Conservation (phyloP, 2,888 invertebrate genomes). For the Phengaris arion region DNA sequence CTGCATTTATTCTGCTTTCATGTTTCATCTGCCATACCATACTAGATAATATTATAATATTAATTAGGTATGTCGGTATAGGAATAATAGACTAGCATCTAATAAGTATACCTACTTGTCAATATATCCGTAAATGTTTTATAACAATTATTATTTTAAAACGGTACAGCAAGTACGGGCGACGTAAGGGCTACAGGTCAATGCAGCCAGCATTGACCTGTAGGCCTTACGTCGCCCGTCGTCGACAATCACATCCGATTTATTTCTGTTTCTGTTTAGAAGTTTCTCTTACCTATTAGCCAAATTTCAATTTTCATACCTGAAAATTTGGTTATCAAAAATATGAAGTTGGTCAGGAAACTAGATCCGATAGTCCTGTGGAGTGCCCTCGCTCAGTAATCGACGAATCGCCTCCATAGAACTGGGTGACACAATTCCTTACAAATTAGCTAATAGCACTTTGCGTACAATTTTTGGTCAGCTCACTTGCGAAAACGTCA, state of each 20-base stretch:
- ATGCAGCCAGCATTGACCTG: too few relatives aligned
- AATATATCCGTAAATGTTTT: neutral
- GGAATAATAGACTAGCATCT: too few relatives aligned
- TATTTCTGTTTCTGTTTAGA: slow-evolving; percentile 35
- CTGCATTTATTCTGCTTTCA: too few relatives aligned
- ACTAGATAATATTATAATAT: too few relatives aligned
- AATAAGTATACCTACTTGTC: neutral
- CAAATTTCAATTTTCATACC: neutral
- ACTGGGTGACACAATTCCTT: slow-evolving; percentile 76
- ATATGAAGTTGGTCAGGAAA: slow-evolving; percentile 44
- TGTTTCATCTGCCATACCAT: too few relatives aligned
- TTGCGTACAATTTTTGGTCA: slow-evolving; percentile 44
- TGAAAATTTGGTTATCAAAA: neutral
- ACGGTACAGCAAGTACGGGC: slow-evolving; percentile 32
- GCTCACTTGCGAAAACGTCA: slow-evolving; percentile 33
- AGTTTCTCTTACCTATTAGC: neutral
- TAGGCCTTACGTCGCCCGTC: slow-evolving; percentile 46
- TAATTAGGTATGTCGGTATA: too few relatives aligned
- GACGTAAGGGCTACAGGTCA: too few relatives aligned
- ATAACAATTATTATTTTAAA: neutral
- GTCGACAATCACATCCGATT: slow-evolving; percentile 27
- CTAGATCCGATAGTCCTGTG: neutral
- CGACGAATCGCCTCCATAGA: slow-evolving; percentile 68
- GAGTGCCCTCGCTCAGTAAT: slow-evolving; percentile 60
- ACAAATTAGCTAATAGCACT: slow-evolving; percentile 36